These are phyloP conservation scores for Tipula helvola DNA, from an alignment of 2,888 invertebrate species.

Conservation along the genomic window DNA sequence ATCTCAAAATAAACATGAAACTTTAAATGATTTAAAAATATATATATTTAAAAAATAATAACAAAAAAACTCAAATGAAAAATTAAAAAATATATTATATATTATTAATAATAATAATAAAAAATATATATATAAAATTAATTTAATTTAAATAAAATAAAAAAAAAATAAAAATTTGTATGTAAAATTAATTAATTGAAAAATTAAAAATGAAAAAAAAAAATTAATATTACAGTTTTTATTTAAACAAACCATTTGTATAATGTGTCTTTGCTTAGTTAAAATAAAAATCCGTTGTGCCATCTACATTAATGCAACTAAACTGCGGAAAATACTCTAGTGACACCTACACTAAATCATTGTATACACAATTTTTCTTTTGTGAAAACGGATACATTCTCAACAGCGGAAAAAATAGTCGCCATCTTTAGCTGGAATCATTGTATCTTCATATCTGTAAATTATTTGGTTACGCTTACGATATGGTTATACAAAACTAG, in stretches of 20 bases:
- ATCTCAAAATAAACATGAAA: not conserved
- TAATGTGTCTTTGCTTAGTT: not conserved
- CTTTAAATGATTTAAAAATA: not conserved
- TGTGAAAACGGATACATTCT: too few species aligned
- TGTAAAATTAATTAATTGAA: conserved; percentile 4
- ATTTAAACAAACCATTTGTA: too few species aligned
- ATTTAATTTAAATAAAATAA: not conserved
- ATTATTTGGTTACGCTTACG: too few species aligned
- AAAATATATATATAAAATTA: not conserved
- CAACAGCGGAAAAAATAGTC: too few species aligned
- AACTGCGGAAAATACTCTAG: not conserved
- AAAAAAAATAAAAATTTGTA: not conserved
- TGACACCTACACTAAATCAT: not conserved
- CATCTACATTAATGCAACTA: not conserved
- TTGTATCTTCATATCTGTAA: too few species aligned
- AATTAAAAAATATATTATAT: not conserved
- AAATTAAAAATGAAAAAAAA: not conserved
- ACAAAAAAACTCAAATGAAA: not conserved
- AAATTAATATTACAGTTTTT: not conserved
- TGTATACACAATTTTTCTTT: too few species aligned
- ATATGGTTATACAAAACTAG: too few species aligned
- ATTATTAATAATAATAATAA: not conserved
- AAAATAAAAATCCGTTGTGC: not conserved
- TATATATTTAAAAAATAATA: not conserved
- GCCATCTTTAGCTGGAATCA: too few species aligned